Evolutionary conservation across 2,113 vertebrate species (phyloP).

Genomic region (Lophotis ruficrista): DNA sequence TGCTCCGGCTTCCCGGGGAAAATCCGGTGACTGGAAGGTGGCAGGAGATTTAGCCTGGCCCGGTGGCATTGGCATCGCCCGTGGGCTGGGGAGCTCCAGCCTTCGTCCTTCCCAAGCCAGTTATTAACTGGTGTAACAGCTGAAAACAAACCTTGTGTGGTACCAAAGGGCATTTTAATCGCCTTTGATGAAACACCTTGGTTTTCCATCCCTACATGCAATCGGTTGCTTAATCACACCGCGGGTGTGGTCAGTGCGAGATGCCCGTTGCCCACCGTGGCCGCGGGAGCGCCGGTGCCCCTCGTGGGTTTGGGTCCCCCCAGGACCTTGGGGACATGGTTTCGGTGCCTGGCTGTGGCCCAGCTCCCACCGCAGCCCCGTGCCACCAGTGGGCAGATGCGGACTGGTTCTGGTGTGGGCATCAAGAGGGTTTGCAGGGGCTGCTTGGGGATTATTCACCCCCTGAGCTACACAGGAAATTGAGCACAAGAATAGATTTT

Average conservation of each 20-base stretch:
- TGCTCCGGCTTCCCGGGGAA: not conserved
- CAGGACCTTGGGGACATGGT: rapidly evolving
- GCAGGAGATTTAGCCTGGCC: not conserved
- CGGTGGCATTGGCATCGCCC: rapidly evolving
- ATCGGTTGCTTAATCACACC: rapidly evolving
- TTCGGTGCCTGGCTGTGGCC: not conserved
- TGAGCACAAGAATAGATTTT: not conserved
- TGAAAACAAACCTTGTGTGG: rapidly evolving
- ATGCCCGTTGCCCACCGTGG: rapidly evolving
- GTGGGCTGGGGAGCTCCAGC: not conserved
- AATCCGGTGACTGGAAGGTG: rapidly evolving
- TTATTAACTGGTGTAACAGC: not conserved
- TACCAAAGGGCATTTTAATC: not conserved
- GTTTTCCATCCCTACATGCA: rapidly evolving
- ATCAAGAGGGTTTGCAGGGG: not conserved
- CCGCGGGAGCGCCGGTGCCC: not conserved
- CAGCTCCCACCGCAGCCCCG: rapidly evolving
- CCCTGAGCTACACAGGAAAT: rapidly evolving
- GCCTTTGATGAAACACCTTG: not conserved
- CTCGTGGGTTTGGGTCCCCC: not conserved
- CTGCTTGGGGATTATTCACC: rapidly evolving
- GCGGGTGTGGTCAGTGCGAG: rapidly evolving
- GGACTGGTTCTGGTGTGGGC: rapidly evolving
- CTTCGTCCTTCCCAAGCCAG: rapidly evolving
- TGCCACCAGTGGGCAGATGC: rapidly evolving